Percentiles rank a stretch among this genome's conserved stretches.
Evolutionary conservation across 35 echinoderm and acorn worm genomes (phyloP).

Genomic region (Ophiothrix spiculata): DNA sequence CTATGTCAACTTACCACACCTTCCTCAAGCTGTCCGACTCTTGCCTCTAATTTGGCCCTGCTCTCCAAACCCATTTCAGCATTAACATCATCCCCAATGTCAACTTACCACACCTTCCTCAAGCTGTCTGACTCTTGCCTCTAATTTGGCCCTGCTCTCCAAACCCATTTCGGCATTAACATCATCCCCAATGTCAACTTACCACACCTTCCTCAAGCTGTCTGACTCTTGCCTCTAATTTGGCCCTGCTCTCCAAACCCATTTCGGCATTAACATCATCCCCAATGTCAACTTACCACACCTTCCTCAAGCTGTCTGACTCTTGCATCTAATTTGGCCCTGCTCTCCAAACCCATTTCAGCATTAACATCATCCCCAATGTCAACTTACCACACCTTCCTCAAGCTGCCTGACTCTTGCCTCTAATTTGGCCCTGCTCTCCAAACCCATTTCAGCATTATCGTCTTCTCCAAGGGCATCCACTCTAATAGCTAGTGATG

Average conservation of each 20-base stretch:
- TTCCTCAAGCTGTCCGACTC: constrained; percentile 69
- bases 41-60: constrained; percentile 88
- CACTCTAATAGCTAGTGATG: constrained; percentile 75
- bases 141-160: constrained; percentile 84
- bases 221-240: constrained; percentile 81
- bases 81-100: constrained; percentile 75
- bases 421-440: constrained; percentile 89
- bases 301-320: constrained; percentile 67
- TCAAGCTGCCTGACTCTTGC: constrained; percentile 74
- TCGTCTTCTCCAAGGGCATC: constrained; percentile 94
- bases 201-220: constrained; percentile 68
- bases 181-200: constrained; percentile 88
- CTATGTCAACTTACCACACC: constrained; percentile 82
- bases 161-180: constrained; percentile 69
- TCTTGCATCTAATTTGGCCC: constrained; percentile 91
- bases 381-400: constrained; percentile 68
- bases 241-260: constrained; percentile 81
- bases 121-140: constrained; percentile 69
- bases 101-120: constrained; percentile 84
- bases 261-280: constrained; percentile 78
- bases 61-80: constrained; percentile 76
- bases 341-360: constrained; percentile 76
- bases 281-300: constrained; percentile 80
- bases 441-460: constrained; percentile 69
- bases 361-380: constrained; percentile 72